Evolutionary conservation across 2,888 invertebrate species (phyloP), one percentile per base, ranked within the genome.

Genomic region (Macrophya alboannulata): DNA sequence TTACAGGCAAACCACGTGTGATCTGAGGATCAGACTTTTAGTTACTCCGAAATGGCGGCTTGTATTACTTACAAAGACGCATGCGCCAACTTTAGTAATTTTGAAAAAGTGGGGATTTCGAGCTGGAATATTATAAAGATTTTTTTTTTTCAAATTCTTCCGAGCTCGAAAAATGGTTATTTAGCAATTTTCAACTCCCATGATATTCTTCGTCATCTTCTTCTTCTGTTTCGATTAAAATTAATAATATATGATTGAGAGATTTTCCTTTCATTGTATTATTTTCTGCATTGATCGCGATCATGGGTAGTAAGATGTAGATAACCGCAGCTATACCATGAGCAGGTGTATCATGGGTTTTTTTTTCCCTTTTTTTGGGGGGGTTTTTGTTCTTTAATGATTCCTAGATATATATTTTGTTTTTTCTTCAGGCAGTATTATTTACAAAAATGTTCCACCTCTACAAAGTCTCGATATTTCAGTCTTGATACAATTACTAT

Each of bases 371-470:
- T 21, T 65, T 21, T 51, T n/a, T 6, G 5, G 51, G 51, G 17
- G n/a, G 51, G 6, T 5, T 68, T 68, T 43, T 72, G 68, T 86
- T 88, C 87, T 87, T 88, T 88, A 88, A 89, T 89, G 87, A 88
- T 90, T 89, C 89, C 88, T 92, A 91, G 90, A 91, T 90, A 85
- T 90, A 89, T 90, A 88, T 91, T 90, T 15, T n/a, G 8, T 8
- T 37, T 40, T 82, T 81, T 88, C 89, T 90, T 88, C 89, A 90
- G 90, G 89, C 90, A 91, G 90, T 89, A 90, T 89, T 92, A 92
- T 92, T 92, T 91, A 92, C 91, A 92, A 92, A 92, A 92, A 91
- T 90, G 90, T 92, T 91, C 88, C 91, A 90, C 87, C 90, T 89
- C 88, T 90, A 91, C 90, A 87, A 91, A 92, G 91, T 92, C 91